Conservation (phyloP, 1,140 invertebrate species). For the Zelostemma sp. region DNA sequence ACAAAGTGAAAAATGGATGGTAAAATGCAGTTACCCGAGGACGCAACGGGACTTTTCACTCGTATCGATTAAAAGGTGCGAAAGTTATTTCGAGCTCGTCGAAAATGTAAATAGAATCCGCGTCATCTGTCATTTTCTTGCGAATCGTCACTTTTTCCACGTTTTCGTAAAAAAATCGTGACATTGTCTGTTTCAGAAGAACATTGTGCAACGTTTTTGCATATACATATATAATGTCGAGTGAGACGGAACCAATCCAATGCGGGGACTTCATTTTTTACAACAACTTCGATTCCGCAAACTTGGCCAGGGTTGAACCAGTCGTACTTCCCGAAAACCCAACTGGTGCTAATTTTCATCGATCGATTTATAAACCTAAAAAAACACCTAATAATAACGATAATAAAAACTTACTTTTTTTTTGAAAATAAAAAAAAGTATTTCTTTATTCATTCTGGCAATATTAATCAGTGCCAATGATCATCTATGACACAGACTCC, state of each 20-base stretch:
- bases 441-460: too few relatives aligned
- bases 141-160: too few relatives aligned
- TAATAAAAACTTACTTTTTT: too few relatives aligned
- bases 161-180: neutral
- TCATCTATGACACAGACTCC: too few relatives aligned
- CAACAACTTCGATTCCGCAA: conserved; percentile 90
- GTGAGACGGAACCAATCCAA: conserved; percentile 66
- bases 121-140: conserved; percentile 27
- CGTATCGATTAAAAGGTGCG: conserved; percentile 8
- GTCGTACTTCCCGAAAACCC: conserved; percentile 62
- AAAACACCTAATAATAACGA: too few relatives aligned
- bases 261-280: conserved; percentile 80
- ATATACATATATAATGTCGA: too few relatives aligned
- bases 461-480: too few relatives aligned
- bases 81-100: conserved; percentile 3
- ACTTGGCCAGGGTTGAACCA: conserved; percentile 82
- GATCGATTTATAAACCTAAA: too few relatives aligned
- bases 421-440: too few relatives aligned
- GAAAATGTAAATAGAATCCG: conserved; percentile 30
- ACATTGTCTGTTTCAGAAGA: neutral
- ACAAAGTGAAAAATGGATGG: conserved; percentile 6
- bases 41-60: neutral
- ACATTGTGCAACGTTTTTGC: conserved; percentile 1
- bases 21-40: conserved; percentile 2
- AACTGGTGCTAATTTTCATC: conserved; percentile 50